A percentile compares a stretch with the other conserved stretches of the same genome.
These are phyloP conservation scores for Frieseomelitta varia DNA, from an alignment of 1,140 invertebrate genomes.

Conservation along the genomic window DNA sequence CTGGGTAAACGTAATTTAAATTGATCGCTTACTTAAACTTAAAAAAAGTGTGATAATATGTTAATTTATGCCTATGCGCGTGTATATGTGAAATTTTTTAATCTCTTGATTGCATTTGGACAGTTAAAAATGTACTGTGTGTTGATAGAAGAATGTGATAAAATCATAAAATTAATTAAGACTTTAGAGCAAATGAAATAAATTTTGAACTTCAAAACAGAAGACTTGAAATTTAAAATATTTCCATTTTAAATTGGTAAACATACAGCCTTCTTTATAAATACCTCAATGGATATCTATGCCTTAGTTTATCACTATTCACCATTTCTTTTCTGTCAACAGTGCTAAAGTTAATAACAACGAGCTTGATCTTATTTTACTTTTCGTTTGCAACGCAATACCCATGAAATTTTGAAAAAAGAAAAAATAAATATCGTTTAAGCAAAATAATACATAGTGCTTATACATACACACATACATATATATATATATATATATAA, in stretches of 20 bases:
- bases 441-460: background rate
- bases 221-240: background rate
- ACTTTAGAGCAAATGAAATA: background rate
- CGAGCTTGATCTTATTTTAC: background rate
- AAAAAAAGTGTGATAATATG: background rate
- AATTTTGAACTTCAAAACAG: background rate
- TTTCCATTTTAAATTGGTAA: background rate
- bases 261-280: background rate
- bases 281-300: background rate
- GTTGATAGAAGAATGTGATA: background rate
- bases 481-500: too few species aligned
- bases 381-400: background rate
- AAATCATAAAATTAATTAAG: background rate
- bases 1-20: background rate
- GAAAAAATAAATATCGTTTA: background rate
- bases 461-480: background rate
- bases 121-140: background rate
- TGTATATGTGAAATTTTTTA: background rate
- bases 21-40: background rate
- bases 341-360: background rate
- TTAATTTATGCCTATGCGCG: background rate
- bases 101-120: background rate
- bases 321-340: background rate
- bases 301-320: too few species aligned
- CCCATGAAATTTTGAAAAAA: background rate